Conservation (phyloP, 2,888 invertebrate genomes). For the Ennomos fuscantarius region DNA sequence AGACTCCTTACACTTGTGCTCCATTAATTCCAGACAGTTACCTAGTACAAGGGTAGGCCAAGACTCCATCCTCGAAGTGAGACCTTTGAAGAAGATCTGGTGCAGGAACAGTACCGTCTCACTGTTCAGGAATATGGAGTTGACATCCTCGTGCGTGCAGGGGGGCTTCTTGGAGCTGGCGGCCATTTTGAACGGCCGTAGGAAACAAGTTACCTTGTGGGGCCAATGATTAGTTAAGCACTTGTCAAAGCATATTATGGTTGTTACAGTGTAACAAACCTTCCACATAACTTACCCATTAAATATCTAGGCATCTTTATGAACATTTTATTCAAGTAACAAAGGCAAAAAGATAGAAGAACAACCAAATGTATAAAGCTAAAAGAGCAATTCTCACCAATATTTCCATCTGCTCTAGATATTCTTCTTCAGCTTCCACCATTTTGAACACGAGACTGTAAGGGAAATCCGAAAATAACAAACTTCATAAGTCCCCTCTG, state of each 20-base stretch:
- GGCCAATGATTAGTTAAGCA: not conserved
- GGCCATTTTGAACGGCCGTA: conserved; percentile 96
- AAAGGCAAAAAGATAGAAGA: too few relatives aligned
- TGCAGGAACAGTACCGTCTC: conserved; percentile 96
- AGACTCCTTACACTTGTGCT: conserved; percentile 22
- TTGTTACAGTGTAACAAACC: too few relatives aligned
- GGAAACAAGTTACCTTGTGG: conserved; percentile 90
- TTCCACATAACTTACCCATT: too few relatives aligned
- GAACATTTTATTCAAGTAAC: too few relatives aligned
- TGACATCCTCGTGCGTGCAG: conserved; percentile 96
- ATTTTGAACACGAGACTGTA: conserved; percentile 93
- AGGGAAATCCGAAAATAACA: conserved; percentile 28
- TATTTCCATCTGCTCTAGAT: conserved; percentile 95
- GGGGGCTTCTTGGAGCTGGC: conserved; percentile 97
- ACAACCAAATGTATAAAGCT: too few relatives aligned
- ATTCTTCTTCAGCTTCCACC: conserved; percentile 97
- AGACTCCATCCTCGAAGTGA: conserved; percentile 95
- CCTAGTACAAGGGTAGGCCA: conserved; percentile 97
- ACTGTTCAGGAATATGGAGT: conserved; percentile 96
- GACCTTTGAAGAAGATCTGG: conserved; percentile 96
- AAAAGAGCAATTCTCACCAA: conserved; percentile 54
- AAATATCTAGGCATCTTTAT: too few relatives aligned
- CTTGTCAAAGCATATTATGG: too few relatives aligned
- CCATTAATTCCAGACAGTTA: conserved; percentile 63
- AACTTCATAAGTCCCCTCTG: too few relatives aligned